Evolutionary conservation across 2,113 vertebrate species (phyloP), one percentile per base, ranked within the genome.

Genomic region (Ptyas mucosa): DNA sequence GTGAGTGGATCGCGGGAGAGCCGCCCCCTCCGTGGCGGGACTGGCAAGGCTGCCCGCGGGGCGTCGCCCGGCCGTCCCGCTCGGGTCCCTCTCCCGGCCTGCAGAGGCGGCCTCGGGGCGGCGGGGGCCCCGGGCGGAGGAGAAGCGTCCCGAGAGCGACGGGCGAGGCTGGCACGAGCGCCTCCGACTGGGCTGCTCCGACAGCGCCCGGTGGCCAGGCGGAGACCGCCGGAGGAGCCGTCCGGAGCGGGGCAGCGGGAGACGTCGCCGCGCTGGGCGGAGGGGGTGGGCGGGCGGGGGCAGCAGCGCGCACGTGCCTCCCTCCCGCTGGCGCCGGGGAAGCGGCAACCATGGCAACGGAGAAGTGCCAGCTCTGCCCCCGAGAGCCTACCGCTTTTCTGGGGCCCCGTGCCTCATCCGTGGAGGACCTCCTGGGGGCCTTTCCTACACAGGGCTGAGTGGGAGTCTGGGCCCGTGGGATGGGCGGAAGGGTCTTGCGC

Each of bases 311-410:
- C 57, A 34, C 39, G 69, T 29, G 90, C 34, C 81, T 8, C 26
- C 61, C 51, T 43, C 61, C 90, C 11, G 1, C 53, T 91, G 90
- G 49, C 46, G 69, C 90, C 52, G 12, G 7, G 1, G 53, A 55
- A 85, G 21, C 49, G 26, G 86, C 39, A 23, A 11, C 86, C 58
- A 88, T 88, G 86, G 91, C 91, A 69, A 92, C 91, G 15, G 6
- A 14, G 46, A 87, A 29, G 85, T 9, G 85, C 20, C 5, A 14
- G 34, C 57, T 1, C 26, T 29, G 64, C 14, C 64, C 61, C n/a
- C 29, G 12, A 18, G 14, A 34, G n/a, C 14, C 14, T 34, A n/a
- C 15, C 5, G n/a, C n/a, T 34, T 34, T 34, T 14, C n/a, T 18
- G 12, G 29, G 64, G 12, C 29, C 64, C 12, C 12, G 0, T 1